Evolutionary conservation across 2,113 vertebrate genomes (phyloP).

Genomic region (Onychorhynchus coronatus): DNA sequence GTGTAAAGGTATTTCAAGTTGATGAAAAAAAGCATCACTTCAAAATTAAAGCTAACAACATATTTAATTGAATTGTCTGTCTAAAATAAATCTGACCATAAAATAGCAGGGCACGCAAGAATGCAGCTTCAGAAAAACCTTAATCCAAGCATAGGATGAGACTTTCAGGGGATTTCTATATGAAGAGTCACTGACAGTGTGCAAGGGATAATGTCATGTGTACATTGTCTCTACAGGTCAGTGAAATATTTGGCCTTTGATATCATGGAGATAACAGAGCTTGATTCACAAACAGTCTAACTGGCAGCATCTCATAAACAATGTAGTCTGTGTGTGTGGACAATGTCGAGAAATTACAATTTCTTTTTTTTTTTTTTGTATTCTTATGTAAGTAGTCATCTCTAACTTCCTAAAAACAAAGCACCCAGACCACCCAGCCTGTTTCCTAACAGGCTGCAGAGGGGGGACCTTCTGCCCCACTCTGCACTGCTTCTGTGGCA

Average conservation of each 20-base stretch:
- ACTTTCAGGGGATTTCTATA: not conserved
- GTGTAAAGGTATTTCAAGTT: not conserved
- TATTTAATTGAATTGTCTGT: not conserved
- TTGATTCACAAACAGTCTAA: not conserved
- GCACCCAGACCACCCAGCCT: not conserved
- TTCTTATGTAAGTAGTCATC: not conserved
- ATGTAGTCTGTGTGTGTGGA: not conserved
- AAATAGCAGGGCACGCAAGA: not conserved
- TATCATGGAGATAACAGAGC: not conserved
- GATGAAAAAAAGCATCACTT: not conserved
- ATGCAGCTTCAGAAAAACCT: not conserved
- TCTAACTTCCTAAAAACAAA: not conserved
- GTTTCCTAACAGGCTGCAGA: not conserved
- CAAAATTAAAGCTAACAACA: not conserved
- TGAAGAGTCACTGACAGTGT: not conserved
- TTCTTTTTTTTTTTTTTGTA: rapidly evolving
- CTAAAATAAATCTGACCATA: not conserved
- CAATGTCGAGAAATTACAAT: not conserved
- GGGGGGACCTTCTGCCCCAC: not conserved
- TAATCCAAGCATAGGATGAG: not conserved
- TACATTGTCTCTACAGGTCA: not conserved
- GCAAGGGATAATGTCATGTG: not conserved
- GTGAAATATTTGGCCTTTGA: not conserved
- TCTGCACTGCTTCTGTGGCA: not conserved
- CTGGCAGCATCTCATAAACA: not conserved